phyloP scores from a whole-genome alignment of 2,113 vertebrate species.

The Campylomormyrus numenius region DNA sequence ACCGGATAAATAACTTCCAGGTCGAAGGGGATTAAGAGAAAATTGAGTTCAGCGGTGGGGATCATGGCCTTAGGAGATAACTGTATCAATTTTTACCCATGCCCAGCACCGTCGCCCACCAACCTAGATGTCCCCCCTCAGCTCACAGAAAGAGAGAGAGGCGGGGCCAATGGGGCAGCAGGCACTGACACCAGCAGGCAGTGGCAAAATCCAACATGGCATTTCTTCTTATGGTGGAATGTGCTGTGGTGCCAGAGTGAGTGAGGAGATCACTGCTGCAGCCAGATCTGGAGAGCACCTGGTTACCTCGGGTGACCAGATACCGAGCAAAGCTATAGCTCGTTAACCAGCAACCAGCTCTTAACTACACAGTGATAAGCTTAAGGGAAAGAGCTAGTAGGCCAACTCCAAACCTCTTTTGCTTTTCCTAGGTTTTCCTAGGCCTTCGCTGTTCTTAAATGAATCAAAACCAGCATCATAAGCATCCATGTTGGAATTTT shows the following conservation, averaged over 20 bases:
- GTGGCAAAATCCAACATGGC: neutral
- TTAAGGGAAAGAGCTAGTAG: neutral
- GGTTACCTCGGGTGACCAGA: neutral
- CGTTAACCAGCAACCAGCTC: neutral
- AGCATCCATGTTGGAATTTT: neutral
- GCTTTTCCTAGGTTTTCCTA: neutral
- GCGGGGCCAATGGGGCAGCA: neutral
- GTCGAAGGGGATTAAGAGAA: constrained; percentile 44
- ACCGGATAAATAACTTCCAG: constrained; percentile 45
- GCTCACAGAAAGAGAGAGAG: neutral
- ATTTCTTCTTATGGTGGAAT: neutral
- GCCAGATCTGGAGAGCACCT: neutral
- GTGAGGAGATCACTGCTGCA: neutral
- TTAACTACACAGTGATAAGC: neutral
- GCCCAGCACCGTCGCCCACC: neutral
- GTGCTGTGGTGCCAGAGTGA: neutral
- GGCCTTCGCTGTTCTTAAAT: neutral
- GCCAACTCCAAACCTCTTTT: neutral
- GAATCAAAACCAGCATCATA: neutral
- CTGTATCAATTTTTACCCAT: constrained; percentile 13
- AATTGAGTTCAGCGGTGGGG: constrained; percentile 31
- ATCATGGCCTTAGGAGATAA: constrained; percentile 15
- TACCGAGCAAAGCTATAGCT: neutral
- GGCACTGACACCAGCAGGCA: neutral
- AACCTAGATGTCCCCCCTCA: neutral